Percentiles rank a stretch among this genome's conserved stretches.
Conservation (phyloP, 2,113 vertebrate species). For the Macrotus californicus region DNA sequence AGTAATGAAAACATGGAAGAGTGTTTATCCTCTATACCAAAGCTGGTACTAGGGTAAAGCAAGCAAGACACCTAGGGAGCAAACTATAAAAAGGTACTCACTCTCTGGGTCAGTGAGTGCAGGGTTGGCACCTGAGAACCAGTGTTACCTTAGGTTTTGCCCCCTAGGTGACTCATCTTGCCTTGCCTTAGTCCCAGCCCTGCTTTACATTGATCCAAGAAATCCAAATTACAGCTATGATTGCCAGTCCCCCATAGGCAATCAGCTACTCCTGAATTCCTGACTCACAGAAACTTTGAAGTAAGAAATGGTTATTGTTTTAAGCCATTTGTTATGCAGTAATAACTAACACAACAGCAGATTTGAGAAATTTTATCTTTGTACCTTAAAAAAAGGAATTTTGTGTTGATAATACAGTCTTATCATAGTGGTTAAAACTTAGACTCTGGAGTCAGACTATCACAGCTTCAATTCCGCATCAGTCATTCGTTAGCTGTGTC, state of each 20-base stretch:
- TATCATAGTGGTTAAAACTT: not conserved
- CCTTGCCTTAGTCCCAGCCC: not conserved
- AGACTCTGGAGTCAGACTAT: not conserved
- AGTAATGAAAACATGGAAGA: not conserved
- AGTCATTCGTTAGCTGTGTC: not conserved
- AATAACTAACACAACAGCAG: not conserved
- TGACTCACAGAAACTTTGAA: not conserved
- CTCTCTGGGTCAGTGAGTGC: not conserved
- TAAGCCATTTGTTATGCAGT: not conserved
- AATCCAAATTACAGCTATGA: not conserved
- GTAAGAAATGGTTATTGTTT: not conserved
- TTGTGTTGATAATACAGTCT: not conserved
- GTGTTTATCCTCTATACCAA: not conserved
- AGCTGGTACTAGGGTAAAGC: not conserved
- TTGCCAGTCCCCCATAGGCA: not conserved
- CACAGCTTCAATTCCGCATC: not conserved
- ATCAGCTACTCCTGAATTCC: not conserved
- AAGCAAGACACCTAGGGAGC: not conserved
- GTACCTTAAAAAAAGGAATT: not conserved
- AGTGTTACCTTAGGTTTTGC: not conserved
- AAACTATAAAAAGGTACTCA: not conserved
- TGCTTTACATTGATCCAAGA: not conserved
- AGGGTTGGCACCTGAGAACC: accelerated
- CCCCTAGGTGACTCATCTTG: not conserved
- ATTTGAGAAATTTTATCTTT: not conserved